Conservation (phyloP, 2,888 invertebrate genomes). For the Sepioteuthis lessoniana region DNA sequence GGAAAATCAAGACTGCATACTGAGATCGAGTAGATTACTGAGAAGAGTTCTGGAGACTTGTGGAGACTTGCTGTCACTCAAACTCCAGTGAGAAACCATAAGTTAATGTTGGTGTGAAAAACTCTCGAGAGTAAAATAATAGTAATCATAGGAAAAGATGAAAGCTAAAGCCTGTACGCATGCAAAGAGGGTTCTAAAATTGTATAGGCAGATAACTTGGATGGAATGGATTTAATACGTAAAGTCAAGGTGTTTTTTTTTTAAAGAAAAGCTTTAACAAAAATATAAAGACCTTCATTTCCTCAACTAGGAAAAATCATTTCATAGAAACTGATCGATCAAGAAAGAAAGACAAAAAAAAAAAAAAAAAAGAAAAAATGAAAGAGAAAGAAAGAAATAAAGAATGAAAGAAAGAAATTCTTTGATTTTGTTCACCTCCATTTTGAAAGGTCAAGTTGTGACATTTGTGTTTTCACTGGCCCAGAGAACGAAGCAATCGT, state of each 20-base stretch:
- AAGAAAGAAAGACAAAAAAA: background rate
- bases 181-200: too few species aligned
- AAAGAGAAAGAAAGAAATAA: background rate
- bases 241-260: too few species aligned
- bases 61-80: too few species aligned
- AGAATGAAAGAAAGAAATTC: background rate
- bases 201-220: too few species aligned
- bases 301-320: background rate
- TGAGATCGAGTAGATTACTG: too few species aligned
- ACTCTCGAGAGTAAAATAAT: too few species aligned
- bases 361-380: background rate
- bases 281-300: background rate
- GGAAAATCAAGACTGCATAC: too few species aligned
- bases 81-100: too few species aligned
- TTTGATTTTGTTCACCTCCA: background rate
- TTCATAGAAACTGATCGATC: background rate
- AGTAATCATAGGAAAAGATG: background rate
- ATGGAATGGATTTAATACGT: too few species aligned
- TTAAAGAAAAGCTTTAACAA: too few species aligned
- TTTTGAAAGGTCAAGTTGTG: constrained; percentile 4
- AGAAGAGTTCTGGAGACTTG: too few species aligned
- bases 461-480: constrained; percentile 23
- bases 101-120: too few species aligned
- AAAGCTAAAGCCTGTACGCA: background rate
- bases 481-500: background rate